Base-by-base conservation (phyloP, 2,888 invertebrate species). In the Melanostoma scalare region DNA sequence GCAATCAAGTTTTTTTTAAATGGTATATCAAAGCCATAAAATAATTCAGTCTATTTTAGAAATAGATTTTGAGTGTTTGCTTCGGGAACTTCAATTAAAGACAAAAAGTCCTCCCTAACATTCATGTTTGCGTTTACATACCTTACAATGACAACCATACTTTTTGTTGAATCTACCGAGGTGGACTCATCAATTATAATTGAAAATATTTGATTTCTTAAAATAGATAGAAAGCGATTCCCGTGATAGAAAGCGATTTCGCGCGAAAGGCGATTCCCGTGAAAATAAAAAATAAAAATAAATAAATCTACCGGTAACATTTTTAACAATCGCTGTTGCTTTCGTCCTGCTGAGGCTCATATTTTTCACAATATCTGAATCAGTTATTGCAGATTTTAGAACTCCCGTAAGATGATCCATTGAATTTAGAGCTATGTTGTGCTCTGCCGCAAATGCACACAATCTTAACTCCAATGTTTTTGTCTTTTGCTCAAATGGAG, bases 131-230 rank as follows among this genome's bases (percentile, higher is more conserved):
- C 20, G 1, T n/a, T 2, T 2, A 61, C 35, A 10, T 35, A 61
- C 10, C 60, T 44, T 2, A 8, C 3, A 1, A 46, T 10, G 33
- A 61, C 46, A n/a, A 61, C 46, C 31, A 61, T 4, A 35, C 6
- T 61, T 4, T 61, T 46, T 38, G 9, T 35, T 1, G 60, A 46
- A 35, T 61, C 60, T 2, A 44, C 30, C 2, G 4, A 44, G 2
- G 63, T 63, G 5, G 63, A 48, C 20, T 50, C 50, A 50, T 63
- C 63, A n/a, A 63, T 63, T 10, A 40, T 63, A 4, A 63, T 38
- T 0, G 10, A 10, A 46, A 63, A 50, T 4, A 1, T 3, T 2
- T 30, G 52, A 8, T 9, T 33, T 65, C 0, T 40, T 5, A 6
- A 50, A 50, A 2, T 50, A 3, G n/a, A n/a, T n/a, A n/a, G n/a